A percentile compares a stretch with the other conserved stretches of the same genome.
Conservation (phyloP, 2,888 invertebrate genomes). For the Drosophila anceps region DNA sequence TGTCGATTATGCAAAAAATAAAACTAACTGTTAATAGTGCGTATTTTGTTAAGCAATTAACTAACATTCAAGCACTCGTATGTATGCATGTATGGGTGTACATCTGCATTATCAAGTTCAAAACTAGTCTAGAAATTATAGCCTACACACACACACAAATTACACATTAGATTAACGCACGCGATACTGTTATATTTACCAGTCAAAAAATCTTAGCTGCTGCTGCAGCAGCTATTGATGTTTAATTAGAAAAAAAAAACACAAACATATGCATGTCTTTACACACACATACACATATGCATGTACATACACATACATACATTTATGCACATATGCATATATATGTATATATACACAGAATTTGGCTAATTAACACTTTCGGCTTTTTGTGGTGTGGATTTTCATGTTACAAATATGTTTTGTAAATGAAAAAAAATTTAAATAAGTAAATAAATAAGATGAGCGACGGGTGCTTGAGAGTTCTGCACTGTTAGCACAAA, state of each 20-base stretch:
- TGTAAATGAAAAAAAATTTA: slow-evolving; percentile 16
- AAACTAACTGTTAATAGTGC: slow-evolving; percentile 36
- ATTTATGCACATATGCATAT: background rate
- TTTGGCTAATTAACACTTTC: slow-evolving; percentile 66
- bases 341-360: slow-evolving; percentile 35
- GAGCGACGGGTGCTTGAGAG: slow-evolving; percentile 6
- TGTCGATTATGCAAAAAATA: slow-evolving; percentile 68
- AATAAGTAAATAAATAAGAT: background rate
- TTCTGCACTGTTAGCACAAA: slow-evolving; percentile 23
- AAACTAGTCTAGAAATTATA: slow-evolving; percentile 25
- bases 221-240: slow-evolving; percentile 34
- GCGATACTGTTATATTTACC: slow-evolving; percentile 39
- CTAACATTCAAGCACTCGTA: background rate
- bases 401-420: slow-evolving; percentile 29
- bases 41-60: slow-evolving; percentile 44
- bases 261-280: slow-evolving; percentile 18
- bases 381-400: slow-evolving; percentile 32
- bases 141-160: slow-evolving; percentile 1
- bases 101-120: slow-evolving; percentile 33
- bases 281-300: slow-evolving; percentile 11
- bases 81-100: background rate
- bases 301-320: slow-evolving; percentile 19
- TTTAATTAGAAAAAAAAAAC: slow-evolving; percentile 41
- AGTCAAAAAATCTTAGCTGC: slow-evolving; percentile 25
- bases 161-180: slow-evolving; percentile 10